Conservation (phyloP, 2,888 invertebrate genomes). For the Oxyteleia sp. region DNA sequence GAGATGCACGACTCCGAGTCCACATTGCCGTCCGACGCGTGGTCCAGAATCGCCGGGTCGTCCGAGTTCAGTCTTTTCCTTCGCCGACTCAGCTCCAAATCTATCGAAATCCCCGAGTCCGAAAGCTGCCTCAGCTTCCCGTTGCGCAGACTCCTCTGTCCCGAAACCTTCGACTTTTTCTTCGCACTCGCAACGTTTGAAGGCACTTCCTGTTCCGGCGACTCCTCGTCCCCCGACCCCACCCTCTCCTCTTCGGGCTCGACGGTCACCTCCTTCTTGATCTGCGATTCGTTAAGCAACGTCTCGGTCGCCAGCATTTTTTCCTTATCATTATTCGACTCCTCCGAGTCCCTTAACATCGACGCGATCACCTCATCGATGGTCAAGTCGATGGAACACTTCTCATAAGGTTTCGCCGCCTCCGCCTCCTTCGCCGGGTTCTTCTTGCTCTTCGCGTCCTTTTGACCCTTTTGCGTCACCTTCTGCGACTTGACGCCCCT, state of each 20-base stretch:
- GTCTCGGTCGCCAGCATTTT: constrained; percentile 82
- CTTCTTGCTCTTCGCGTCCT: constrained; percentile 75
- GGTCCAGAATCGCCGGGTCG: constrained; percentile 75
- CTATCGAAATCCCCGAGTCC: constrained; percentile 79
- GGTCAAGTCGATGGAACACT: constrained; percentile 84
- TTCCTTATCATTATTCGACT: constrained; percentile 78
- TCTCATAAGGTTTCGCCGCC: constrained; percentile 74
- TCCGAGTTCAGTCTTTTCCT: constrained; percentile 80
- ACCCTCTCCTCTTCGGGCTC: too few relatives aligned
- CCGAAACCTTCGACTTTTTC: constrained; percentile 80
- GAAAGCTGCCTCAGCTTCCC: constrained; percentile 90
- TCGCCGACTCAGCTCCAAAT: constrained; percentile 79
- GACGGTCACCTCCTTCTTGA: too few relatives aligned
- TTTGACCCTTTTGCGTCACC: constrained; percentile 45
- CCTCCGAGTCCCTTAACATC: constrained; percentile 81
- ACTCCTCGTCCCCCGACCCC: too few relatives aligned
- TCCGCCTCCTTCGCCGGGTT: constrained; percentile 69
- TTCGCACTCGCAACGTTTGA: too few relatives aligned
- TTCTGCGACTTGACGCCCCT: constrained; percentile 77
- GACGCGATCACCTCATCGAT: constrained; percentile 86
- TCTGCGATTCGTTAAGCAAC: too few relatives aligned
- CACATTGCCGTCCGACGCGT: constrained; percentile 76
- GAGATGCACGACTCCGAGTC: constrained; percentile 81
- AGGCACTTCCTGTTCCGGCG: too few relatives aligned
- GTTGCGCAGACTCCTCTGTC: constrained; percentile 90